These are phyloP conservation scores for Saccostrea echinata DNA, from an alignment of 1,140 invertebrate genomes.

Conservation along the genomic window DNA sequence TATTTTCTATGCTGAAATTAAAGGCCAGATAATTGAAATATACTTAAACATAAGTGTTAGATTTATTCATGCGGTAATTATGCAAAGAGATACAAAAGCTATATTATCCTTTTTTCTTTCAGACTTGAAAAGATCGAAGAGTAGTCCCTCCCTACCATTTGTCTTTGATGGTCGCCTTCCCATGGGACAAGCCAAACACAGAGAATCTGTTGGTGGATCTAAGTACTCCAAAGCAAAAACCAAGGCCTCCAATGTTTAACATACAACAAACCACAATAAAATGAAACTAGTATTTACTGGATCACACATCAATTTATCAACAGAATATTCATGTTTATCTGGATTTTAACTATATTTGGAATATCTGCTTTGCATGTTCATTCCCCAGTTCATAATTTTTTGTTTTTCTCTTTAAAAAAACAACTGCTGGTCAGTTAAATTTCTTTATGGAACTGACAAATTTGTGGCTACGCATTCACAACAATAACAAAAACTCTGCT, in stretches of 20 bases:
- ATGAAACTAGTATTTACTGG: neutral
- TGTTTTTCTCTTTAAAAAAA: neutral
- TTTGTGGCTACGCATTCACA: neutral
- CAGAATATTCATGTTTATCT: neutral
- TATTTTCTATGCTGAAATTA: too few relatives aligned
- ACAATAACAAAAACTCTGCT: neutral
- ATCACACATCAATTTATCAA: neutral
- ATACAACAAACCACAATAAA: neutral
- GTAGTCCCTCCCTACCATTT: constrained; percentile 73
- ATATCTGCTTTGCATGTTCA: neutral
- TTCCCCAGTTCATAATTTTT: neutral
- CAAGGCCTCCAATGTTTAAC: constrained; percentile 18
- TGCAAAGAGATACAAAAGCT: neutral
- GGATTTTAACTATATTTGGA: neutral
- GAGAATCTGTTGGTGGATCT: constrained; percentile 27
- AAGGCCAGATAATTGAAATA: too few relatives aligned
- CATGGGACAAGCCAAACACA: constrained; percentile 31
- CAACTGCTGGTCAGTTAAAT: constrained; percentile 24
- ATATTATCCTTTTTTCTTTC: constrained; percentile 49
- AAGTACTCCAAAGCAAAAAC: constrained; percentile 37
- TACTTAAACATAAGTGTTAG: too few relatives aligned
- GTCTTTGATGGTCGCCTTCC: constrained; percentile 67
- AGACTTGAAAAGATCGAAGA: constrained; percentile 72
- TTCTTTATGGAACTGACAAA: neutral
- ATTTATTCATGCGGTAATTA: neutral